Conservation (phyloP, 2,888 invertebrate species). For the Trimorus sp. region DNA sequence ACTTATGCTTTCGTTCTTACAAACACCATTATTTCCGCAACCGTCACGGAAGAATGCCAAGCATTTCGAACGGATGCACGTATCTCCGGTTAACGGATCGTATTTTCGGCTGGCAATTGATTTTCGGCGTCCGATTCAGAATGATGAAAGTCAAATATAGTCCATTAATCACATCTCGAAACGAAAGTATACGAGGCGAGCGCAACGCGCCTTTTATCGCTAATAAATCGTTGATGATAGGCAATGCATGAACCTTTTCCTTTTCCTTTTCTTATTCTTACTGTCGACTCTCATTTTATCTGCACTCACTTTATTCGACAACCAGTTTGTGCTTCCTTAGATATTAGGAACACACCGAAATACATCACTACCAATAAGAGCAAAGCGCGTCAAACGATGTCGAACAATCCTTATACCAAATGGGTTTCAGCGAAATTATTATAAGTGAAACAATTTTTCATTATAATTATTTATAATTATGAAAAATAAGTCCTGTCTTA, state of each 20-base stretch:
- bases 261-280: no score
- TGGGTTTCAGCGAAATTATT: no score
- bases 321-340: background rate
- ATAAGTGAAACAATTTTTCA: no score
- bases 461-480: no score
- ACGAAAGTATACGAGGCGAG: conserved; percentile 12
- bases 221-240: conserved; percentile 29
- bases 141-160: background rate
- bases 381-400: no score
- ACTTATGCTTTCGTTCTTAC: conserved; percentile 32
- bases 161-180: conserved; percentile 22
- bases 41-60: conserved; percentile 18
- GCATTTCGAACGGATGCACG: conserved; percentile 8
- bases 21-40: conserved; percentile 31
- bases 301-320: no score
- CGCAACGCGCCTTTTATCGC: conserved; percentile 10
- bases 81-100: background rate
- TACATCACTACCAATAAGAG: no score
- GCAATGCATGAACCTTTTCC: background rate
- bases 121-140: conserved; percentile 14
- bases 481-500: no score
- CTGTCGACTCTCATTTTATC: no score
- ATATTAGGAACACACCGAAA: background rate
- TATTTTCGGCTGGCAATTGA: background rate
- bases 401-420: no score